A percentile compares a stretch with the other conserved stretches of the same genome.
These are phyloP conservation scores for Chionomys nivalis DNA, from an alignment of 2,113 vertebrate species.

Conservation along the genomic window DNA sequence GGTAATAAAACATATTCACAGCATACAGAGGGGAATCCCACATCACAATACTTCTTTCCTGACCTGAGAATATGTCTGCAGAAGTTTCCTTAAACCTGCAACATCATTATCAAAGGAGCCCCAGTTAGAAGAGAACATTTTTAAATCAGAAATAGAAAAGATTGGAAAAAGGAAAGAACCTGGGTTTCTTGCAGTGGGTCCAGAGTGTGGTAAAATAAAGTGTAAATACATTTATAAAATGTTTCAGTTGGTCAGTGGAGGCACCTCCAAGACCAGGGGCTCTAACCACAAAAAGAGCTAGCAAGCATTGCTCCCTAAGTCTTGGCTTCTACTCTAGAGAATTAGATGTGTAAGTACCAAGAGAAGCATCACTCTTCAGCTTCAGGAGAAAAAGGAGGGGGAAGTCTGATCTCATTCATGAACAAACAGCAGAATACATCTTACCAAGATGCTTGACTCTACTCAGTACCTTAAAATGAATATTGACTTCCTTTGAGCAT, in stretches of 20 bases:
- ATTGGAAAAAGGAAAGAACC: background rate
- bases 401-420: background rate
- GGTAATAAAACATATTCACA: too few relatives aligned
- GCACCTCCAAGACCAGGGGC: background rate
- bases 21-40: too few relatives aligned
- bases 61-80: background rate
- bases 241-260: background rate
- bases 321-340: background rate
- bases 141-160: background rate
- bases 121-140: background rate
- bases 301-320: background rate
- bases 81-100: background rate
- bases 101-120: background rate
- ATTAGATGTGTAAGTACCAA: background rate
- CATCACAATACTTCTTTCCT: background rate
- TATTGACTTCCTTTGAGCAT: background rate
- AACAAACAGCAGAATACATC: background rate
- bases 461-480: background rate
- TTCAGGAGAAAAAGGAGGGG: background rate
- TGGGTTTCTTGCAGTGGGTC: background rate
- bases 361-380: background rate
- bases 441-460: background rate
- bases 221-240: background rate
- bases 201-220: background rate
- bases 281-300: background rate